A percentile compares a stretch with the other conserved stretches of the same genome.
Evolutionary conservation across 1,140 invertebrate genomes (phyloP).

Genomic region (Drosophila repleta): DNA sequence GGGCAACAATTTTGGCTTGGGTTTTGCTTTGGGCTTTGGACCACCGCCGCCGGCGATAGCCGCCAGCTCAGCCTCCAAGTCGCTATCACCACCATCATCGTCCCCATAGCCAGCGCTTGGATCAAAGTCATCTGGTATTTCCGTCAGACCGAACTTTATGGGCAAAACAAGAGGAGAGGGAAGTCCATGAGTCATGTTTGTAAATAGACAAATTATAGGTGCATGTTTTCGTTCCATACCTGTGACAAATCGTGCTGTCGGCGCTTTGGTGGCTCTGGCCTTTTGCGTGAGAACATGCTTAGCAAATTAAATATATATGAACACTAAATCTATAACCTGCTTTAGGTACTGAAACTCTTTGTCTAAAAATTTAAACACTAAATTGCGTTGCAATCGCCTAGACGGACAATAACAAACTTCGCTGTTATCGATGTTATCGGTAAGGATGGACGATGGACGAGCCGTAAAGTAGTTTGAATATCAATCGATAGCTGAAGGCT

Average conservation of each 20-base stretch:
- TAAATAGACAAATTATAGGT: conserved; percentile 49
- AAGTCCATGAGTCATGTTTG: conserved; percentile 64
- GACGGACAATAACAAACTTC: conserved; percentile 34
- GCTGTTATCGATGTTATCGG: conserved; percentile 20
- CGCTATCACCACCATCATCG: conserved; percentile 89
- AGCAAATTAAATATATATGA: conserved; percentile 5
- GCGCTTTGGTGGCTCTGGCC: conserved; percentile 83
- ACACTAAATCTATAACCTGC: neutral
- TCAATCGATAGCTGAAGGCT: neutral
- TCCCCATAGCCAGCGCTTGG: conserved; percentile 85
- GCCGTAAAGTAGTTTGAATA: neutral
- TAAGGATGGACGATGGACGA: conserved; percentile 12
- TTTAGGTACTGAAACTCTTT: conserved; percentile 10
- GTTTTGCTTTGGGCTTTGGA: conserved; percentile 82
- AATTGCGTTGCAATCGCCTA: conserved; percentile 50
- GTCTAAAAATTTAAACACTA: conserved; percentile 15
- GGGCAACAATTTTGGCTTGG: conserved; percentile 84
- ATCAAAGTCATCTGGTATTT: conserved; percentile 87
- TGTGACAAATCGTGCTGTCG: conserved; percentile 81
- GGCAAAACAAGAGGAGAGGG: conserved; percentile 24
- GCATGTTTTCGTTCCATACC: conserved; percentile 48
- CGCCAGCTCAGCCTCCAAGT: conserved; percentile 93
- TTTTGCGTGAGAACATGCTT: conserved; percentile 85
- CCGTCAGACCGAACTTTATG: conserved; percentile 90
- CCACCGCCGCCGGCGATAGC: conserved; percentile 88